These are phyloP conservation scores for Limonius californicus DNA, from an alignment of 1,140 invertebrate species.

Conservation along the genomic window DNA sequence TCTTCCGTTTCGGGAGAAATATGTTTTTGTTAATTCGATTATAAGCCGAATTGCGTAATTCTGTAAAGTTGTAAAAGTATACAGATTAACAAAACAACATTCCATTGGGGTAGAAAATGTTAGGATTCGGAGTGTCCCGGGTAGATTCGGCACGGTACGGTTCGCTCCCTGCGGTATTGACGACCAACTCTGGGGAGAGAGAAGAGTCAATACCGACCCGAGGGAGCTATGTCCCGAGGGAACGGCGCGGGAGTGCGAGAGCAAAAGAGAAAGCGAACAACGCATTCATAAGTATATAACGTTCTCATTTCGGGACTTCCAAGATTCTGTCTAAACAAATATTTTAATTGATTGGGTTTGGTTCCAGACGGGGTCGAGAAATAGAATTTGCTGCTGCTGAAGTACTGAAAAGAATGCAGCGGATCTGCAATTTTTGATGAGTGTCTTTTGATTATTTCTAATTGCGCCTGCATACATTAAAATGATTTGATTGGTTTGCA, in stretches of 20 bases:
- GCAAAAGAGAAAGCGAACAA: slow-evolving; percentile 22
- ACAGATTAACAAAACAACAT: slow-evolving; percentile 14
- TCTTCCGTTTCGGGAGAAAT: neutral
- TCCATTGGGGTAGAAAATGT: slow-evolving; percentile 29
- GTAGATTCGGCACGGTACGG: slow-evolving; percentile 29
- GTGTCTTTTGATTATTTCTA: too few species aligned
- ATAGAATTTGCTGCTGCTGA: too few species aligned
- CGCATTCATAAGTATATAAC: slow-evolving; percentile 29
- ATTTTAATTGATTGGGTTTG: neutral
- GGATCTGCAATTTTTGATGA: too few species aligned
- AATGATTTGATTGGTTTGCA: too few species aligned
- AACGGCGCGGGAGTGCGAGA: slow-evolving; percentile 23
- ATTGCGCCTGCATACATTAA: too few species aligned
- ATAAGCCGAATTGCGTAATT: neutral
- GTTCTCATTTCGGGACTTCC: neutral
- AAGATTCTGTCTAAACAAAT: slow-evolving; percentile 5
- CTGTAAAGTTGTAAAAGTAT: slow-evolving; percentile 5
- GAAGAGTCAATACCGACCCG: slow-evolving; percentile 49
- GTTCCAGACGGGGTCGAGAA: too few species aligned
- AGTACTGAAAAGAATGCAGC: too few species aligned
- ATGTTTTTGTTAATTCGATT: neutral
- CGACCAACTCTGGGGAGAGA: slow-evolving; percentile 45
- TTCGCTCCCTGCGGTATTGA: slow-evolving; percentile 48
- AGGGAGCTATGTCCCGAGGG: slow-evolving; percentile 41
- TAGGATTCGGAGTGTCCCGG: slow-evolving; percentile 24